These are phyloP conservation scores for Eumeta japonica DNA, from an alignment of 1,140 invertebrate species.

Conservation along the genomic window DNA sequence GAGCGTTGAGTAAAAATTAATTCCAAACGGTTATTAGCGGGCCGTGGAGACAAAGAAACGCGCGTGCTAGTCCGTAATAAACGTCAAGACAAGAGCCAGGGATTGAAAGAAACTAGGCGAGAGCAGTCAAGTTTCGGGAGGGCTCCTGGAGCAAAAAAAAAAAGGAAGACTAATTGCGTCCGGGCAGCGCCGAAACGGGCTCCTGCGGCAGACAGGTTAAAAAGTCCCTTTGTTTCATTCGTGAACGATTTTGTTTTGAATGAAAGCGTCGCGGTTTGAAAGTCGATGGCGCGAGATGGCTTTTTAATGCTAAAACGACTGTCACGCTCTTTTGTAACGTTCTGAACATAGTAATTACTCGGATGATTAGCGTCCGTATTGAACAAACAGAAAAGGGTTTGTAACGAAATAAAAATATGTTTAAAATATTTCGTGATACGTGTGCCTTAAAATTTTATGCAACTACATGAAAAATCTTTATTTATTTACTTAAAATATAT, in stretches of 20 bases:
- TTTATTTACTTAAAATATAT: no score
- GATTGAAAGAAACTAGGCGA: constrained; percentile 53
- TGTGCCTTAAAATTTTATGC: no score
- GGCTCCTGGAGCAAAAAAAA: constrained; percentile 32
- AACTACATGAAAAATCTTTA: no score
- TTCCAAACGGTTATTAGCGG: constrained; percentile 46
- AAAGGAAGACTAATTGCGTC: constrained; percentile 43
- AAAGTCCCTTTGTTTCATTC: constrained; percentile 25
- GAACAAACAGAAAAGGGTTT: no score
- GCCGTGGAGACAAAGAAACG: constrained; percentile 30
- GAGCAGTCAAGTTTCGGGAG: constrained; percentile 32
- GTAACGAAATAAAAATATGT: no score
- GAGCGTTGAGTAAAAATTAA: constrained; percentile 41
- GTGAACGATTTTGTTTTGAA: constrained; percentile 15
- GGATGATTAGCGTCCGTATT: no score
- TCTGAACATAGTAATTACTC: no score
- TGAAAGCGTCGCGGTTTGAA: no score
- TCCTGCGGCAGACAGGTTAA: constrained; percentile 39
- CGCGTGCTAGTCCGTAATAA: constrained; percentile 34
- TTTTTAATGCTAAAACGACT: no score
- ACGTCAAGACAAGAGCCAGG: constrained; percentile 44
- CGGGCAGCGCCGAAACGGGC: constrained; percentile 14
- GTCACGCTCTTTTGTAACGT: no score
- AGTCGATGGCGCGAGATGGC: constrained; percentile 8
- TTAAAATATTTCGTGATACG: no score